Evolutionary conservation across 2,888 invertebrate species (phyloP), one percentile per base, ranked within the genome.

Genomic region (Stramonita haemastoma): DNA sequence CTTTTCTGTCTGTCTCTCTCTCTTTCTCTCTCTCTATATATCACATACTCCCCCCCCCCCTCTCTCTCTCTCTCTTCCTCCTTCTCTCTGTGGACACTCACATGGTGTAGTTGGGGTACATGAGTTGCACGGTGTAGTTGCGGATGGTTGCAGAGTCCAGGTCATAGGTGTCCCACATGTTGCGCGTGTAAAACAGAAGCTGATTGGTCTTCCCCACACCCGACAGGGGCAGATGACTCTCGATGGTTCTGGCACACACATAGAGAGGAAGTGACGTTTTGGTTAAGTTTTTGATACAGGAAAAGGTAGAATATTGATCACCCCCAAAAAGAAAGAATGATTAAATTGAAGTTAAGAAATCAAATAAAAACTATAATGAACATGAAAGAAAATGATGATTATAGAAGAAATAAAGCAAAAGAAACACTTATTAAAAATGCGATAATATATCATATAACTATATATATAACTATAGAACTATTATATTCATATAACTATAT

Each of bases 121-220:
- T 93, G 77, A 95, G 91, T 32, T 93, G 93, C n/a, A 95, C 94
- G 57, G 91, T 92, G 90, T 95, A 95, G 83, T 92, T 92, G 83
- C 93, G 94, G 85, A 93, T 91, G 89, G 92, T 92, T 22, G 94
- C 92, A 0, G 93, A 90, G 88, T 94, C 93, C 85, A 94, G 93
- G n/a, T 93, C 91, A 85, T 93, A 94, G 13, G 92, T 92, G 77
- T 90, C 90, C 94, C 94, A 94, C 91, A 93, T 93, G 11, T 91
- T 91, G 56, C 92, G 92, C 0, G 94, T 93, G 89, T 93, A 94
- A 83, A 91, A 92, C 13, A 94, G 91, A 13, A 94, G 90, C 87
- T 92, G 92, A 87, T 93, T 93, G 36, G 94, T 93, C 6, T 92
- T 92, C 0, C 94, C 94, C 6, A 94, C 91, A 13, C 94, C 95